Evolutionary conservation across 1,140 invertebrate species (phyloP), one percentile per base, ranked within the genome.

Genomic region (Neoseiulus cucumeris): DNA sequence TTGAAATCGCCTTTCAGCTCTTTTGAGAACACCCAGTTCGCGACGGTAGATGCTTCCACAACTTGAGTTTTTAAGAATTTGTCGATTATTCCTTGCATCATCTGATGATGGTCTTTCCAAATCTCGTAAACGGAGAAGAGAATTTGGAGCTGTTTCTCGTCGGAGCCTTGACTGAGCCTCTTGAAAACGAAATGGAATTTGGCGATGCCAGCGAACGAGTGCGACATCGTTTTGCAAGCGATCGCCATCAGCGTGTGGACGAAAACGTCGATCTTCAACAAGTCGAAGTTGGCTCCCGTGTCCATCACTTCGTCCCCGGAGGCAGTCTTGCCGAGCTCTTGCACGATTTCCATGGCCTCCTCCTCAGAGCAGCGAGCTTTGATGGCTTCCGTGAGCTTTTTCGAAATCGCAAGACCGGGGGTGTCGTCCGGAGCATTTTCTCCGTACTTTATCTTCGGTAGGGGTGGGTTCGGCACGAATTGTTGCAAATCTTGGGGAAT

Each of bases 21-120:
- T 77, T 90, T 89, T 2, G 91, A 94, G 78, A 99, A 99, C 65
- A 99, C 85, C 95, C 94, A 99, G 71, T 93, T 96, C 29, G 92
- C 92, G 12, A 99, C 91, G 9, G 92, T 87, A 67, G 90, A 89
- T 73, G 91, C 95, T 73, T 97, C 91, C 17, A 98, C 85, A 47
- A 98, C 89, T 74, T 96, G 89, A 42, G 91, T 95, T 78, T 98
- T 96, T 2, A 98, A 79, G 78, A 99, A 84, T 78, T 98, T 97
- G 75, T 98, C 93, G 4, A 94, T 86, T 0, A 98, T 78, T 0
- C 98, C 89, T 42, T 86, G 84, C 81, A 98, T 85, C 90, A 98
- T 95, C 80, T 96, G 94, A 71, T 91, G 87, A 77, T 98, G 91
- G 70, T 86, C 83, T 70, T 84, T 83, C 94, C 94, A 98, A 0